A percentile compares a stretch with the other conserved stretches of the same genome.
These are phyloP conservation scores for Melipona bicolor DNA, from an alignment of 2,888 invertebrate species.

Conservation along the genomic window DNA sequence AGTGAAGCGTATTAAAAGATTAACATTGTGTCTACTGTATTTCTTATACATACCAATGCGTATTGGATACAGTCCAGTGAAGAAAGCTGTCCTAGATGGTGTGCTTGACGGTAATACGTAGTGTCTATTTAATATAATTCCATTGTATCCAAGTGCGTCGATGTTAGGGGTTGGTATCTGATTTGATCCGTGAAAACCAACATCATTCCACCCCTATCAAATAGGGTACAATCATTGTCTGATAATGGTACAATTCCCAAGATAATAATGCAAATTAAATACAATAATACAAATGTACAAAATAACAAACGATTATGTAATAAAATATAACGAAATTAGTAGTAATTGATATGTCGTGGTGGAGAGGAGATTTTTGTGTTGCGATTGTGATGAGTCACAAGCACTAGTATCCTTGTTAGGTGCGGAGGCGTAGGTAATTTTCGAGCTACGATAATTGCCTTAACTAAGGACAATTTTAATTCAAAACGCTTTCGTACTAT, in stretches of 20 bases:
- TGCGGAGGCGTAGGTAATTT: slow-evolving; percentile 75
- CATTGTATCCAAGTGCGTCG: slow-evolving; percentile 93
- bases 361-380: slow-evolving; percentile 73
- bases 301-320: slow-evolving; percentile 77
- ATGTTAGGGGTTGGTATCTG: slow-evolving; percentile 96
- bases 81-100: slow-evolving; percentile 92
- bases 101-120: slow-evolving; percentile 95
- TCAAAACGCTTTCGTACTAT: slow-evolving; percentile 73
- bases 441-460: slow-evolving; percentile 80
- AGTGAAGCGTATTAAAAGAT: no score
- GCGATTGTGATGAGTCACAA: slow-evolving; percentile 75
- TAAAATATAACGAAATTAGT: slow-evolving; percentile 65
- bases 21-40: no score
- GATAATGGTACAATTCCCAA: not conserved
- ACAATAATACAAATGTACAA: no score
- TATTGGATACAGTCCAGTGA: slow-evolving; percentile 95
- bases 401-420: slow-evolving; percentile 74
- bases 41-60: slow-evolving; percentile 84
- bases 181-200: slow-evolving; percentile 94
- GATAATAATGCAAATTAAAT: no score
- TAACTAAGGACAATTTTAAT: slow-evolving; percentile 80
- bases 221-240: not conserved
- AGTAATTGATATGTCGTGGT: slow-evolving; percentile 43
- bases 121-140: slow-evolving; percentile 93
- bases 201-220: slow-evolving; percentile 93